phyloP scores from a whole-genome alignment of 2,888 invertebrate species.

The Melinaea menophilus region DNA sequence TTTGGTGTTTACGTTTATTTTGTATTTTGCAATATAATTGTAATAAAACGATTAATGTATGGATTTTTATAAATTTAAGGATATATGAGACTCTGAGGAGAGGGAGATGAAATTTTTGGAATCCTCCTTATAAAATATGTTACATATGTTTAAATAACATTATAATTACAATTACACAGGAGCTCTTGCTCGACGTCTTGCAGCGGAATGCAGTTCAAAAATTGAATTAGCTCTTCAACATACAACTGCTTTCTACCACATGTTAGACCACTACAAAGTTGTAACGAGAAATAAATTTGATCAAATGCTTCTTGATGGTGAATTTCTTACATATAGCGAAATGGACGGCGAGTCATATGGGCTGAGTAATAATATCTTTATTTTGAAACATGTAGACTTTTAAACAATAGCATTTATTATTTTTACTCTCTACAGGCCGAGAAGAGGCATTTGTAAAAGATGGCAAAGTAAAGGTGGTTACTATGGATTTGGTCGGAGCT shows the following conservation, averaged over 20 bases:
- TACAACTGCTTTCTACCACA: constrained; percentile 57
- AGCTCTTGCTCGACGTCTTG: constrained; percentile 55
- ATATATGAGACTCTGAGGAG: neutral
- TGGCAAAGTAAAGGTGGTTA: constrained; percentile 57
- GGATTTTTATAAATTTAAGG: too few relatives aligned
- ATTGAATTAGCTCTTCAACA: constrained; percentile 53
- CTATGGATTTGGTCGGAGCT: constrained; percentile 61
- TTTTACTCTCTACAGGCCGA: constrained; percentile 46
- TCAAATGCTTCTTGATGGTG: constrained; percentile 62
- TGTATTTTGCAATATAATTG: neutral
- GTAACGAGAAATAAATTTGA: constrained; percentile 56
- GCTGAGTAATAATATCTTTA: constrained; percentile 46
- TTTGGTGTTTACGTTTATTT: too few relatives aligned
- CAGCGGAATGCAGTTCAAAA: constrained; percentile 48
- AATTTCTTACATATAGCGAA: constrained; percentile 66
- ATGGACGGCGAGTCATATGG: constrained; percentile 67
- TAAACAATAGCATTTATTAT: too few relatives aligned
- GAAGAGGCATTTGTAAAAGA: constrained; percentile 57
- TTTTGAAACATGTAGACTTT: neutral
- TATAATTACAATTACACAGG: constrained; percentile 39
- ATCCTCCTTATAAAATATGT: neutral
- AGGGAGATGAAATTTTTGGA: neutral
- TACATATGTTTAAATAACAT: neutral
- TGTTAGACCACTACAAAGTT: constrained; percentile 46
- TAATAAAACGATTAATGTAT: neutral